Evolutionary conservation across 2,113 vertebrate species (phyloP).

Genomic region (Poicephalus gulielmi): DNA sequence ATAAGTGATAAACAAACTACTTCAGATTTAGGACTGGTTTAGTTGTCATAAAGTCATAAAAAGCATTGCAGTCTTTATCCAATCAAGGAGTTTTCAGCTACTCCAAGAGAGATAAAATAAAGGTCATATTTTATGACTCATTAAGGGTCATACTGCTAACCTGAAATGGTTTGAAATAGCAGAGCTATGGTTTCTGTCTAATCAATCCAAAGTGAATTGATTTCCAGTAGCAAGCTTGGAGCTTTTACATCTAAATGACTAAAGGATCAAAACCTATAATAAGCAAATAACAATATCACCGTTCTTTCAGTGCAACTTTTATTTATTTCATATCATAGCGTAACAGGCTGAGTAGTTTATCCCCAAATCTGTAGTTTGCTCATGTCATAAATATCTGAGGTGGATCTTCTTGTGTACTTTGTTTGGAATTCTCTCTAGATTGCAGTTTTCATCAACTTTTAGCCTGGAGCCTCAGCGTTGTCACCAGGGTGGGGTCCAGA

Average conservation of each 20-base stretch:
- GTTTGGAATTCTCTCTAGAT: not conserved
- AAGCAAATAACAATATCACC: not conserved
- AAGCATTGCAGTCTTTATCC: not conserved
- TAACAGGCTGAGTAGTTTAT: not conserved
- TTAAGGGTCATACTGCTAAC: not conserved
- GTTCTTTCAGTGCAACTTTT: not conserved
- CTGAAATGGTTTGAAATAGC: not conserved
- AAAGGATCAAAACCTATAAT: not conserved
- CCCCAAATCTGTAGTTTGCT: not conserved
- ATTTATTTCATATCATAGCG: not conserved
- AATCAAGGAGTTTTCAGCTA: constrained; percentile 15
- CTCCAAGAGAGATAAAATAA: not conserved
- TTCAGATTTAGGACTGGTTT: constrained; percentile 62
- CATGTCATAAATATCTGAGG: not conserved
- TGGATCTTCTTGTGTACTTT: not conserved
- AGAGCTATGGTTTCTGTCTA: not conserved
- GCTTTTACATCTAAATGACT: not conserved
- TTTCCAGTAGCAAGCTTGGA: not conserved
- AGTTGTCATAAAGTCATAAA: not conserved
- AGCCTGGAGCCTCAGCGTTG: not conserved
- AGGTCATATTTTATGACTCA: not conserved
- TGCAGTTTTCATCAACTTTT: not conserved
- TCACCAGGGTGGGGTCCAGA: not conserved
- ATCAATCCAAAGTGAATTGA: not conserved
- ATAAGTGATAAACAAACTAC: constrained; percentile 67